Evolutionary conservation across 1,140 invertebrate genomes (phyloP), one percentile per base, ranked within the genome.

Genomic region (Lethocerus indicus): DNA sequence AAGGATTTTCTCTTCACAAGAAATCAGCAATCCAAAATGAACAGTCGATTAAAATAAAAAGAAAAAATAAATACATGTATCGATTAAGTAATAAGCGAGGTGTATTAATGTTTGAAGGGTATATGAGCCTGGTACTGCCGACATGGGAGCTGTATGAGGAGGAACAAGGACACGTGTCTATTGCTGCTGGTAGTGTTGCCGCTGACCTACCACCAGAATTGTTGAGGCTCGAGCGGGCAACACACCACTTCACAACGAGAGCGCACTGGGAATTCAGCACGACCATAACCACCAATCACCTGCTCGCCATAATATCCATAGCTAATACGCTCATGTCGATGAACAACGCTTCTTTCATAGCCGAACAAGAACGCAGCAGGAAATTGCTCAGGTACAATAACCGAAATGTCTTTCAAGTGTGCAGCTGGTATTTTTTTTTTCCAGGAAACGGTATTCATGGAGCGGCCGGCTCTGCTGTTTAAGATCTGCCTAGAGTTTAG

Each of bases 261-360:
- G 78, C 87, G 1, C 90, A 96, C 62, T 98, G 93, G 93, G 89
- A 96, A 68, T 69, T 97, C 16, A 95, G 89, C 44, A 88, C 85
- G 7, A 90, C 89, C 0, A 64, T 98, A 14, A 97, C 91, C 0
- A 96, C 90, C 3, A 93, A 94, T 64, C 95, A 98, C 67, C 74
- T 98, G 25, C 67, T 98, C 43, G 83, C 91, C 28, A 80, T 98
- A 36, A 88, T 98, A 26, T 83, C 93, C 16, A 70, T 97, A 24
- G 86, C 92, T 9, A 96, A 98, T 65, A 98, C 95, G 0, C 70
- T 98, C 18, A 97, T 97, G 89, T 93, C 90, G 0, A 95, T 98
- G 88, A 92, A 86, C 61, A 90, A 89, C 60, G 88, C 91, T 24
- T 89, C 87, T 18, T 96, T 97, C 63, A 73, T 87, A 50, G 79